Evolutionary conservation across 1,140 invertebrate species (phyloP).

Genomic region (Schmidtea mediterranea): DNA sequence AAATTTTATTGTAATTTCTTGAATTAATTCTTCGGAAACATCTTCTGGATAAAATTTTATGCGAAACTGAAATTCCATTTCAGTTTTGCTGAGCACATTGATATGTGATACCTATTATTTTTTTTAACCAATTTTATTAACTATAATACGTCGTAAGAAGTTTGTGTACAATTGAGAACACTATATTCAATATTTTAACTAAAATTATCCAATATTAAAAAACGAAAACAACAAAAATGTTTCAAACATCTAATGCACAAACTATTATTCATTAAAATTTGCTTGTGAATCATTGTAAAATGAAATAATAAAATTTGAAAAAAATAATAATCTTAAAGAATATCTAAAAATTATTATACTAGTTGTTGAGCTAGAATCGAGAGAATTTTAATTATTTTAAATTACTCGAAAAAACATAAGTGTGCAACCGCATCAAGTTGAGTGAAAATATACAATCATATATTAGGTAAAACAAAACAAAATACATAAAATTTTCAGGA

Average conservation of each 20-base stretch:
- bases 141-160: not conserved
- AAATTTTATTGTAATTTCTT: conserved; percentile 83
- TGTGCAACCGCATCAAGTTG: too few species aligned
- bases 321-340: too few species aligned
- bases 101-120: conserved; percentile 68
- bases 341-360: too few species aligned
- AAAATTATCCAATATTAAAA: not conserved
- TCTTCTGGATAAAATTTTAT: conserved; percentile 99
- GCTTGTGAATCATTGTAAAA: too few species aligned
- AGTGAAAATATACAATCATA: too few species aligned
- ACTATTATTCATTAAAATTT: conserved; percentile 2
- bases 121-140: conserved; percentile 17
- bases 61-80: conserved; percentile 80
- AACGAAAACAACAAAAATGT: too few species aligned
- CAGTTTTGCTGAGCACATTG: conserved; percentile 70
- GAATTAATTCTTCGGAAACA: conserved; percentile 89
- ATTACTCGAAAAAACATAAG: too few species aligned
- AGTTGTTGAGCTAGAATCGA: too few species aligned
- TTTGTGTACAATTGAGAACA: not conserved
- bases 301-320: too few species aligned
- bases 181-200: not conserved
- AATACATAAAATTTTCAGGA: too few species aligned
- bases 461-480: too few species aligned
- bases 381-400: too few species aligned
- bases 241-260: conserved; percentile 18